Conservation (phyloP, 2,888 invertebrate genomes). For the Lamellibrachia satsuma region DNA sequence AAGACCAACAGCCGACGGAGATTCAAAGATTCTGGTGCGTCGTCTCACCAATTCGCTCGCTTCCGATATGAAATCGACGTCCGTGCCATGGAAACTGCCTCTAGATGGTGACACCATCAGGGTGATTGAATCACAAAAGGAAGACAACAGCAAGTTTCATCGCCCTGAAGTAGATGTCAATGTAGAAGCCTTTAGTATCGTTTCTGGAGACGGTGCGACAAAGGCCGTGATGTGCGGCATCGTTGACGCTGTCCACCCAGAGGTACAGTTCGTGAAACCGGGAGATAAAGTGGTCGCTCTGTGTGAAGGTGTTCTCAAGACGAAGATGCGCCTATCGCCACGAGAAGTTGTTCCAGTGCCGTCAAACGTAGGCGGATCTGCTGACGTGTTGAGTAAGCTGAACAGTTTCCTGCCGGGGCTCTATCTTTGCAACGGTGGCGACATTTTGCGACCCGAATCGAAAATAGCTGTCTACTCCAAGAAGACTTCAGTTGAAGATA, state of each 20-base stretch:
- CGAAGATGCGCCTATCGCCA: neutral
- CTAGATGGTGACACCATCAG: neutral
- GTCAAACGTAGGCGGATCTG: neutral
- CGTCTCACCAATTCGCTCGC: neutral
- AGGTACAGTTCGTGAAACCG: neutral
- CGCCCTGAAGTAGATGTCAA: neutral
- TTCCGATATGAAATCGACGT: neutral
- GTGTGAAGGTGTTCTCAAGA: neutral
- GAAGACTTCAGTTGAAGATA: neutral
- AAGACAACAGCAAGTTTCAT: neutral
- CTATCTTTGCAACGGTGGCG: neutral
- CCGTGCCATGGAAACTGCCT: neutral
- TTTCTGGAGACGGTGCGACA: neutral
- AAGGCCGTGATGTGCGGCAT: neutral
- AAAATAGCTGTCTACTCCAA: neutral
- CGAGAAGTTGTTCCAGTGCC: neutral
- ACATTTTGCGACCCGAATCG: neutral
- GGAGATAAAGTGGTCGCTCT: neutral
- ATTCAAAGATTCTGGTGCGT: neutral
- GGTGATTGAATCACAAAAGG: neutral
- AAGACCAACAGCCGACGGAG: neutral
- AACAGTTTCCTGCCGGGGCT: neutral
- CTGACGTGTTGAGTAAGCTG: neutral
- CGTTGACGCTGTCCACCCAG: neutral
- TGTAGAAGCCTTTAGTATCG: neutral